Conservation (phyloP, 2,113 vertebrate species). For the Syngnathus floridae region DNA sequence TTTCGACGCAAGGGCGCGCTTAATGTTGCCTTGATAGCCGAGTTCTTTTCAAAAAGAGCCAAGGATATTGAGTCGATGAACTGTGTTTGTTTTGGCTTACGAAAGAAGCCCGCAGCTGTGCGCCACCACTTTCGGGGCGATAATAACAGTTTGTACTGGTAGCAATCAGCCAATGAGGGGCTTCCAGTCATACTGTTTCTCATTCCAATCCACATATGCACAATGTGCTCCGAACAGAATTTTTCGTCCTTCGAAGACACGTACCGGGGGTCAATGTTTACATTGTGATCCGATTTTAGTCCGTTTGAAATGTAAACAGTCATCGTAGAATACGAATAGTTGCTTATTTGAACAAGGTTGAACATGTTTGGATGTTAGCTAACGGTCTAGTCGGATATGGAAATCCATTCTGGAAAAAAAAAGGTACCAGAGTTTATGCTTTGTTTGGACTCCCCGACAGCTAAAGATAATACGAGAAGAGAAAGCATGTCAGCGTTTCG, state of each 20-base stretch:
- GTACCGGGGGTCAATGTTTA: slow-evolving; percentile 34
- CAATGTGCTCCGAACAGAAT: slow-evolving; percentile 29
- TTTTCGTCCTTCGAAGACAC: slow-evolving; percentile 22
- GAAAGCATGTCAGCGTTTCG: slow-evolving; percentile 67
- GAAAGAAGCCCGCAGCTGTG: slow-evolving; percentile 10
- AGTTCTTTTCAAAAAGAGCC: slow-evolving; percentile 5
- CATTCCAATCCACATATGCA: slow-evolving; percentile 27
- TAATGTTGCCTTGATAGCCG: slow-evolving; percentile 3
- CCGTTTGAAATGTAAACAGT: neutral
- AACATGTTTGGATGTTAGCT: slow-evolving; percentile 36
- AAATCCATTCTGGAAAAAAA: slow-evolving; percentile 54
- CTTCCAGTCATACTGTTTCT: slow-evolving; percentile 21
- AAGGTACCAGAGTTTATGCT: slow-evolving; percentile 47
- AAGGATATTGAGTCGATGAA: slow-evolving; percentile 7
- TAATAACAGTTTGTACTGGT: slow-evolving; percentile 27
- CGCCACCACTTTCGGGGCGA: slow-evolving; percentile 14
- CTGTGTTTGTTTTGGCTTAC: neutral
- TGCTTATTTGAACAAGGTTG: slow-evolving; percentile 36
- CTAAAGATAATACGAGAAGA: slow-evolving; percentile 62
- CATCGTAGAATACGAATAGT: neutral
- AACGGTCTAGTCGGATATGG: slow-evolving; percentile 45
- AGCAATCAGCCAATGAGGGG: slow-evolving; percentile 28
- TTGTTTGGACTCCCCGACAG: slow-evolving; percentile 45
- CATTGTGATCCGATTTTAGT: slow-evolving; percentile 23
- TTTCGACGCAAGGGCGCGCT: neutral